Base-by-base conservation (phyloP, 2,888 invertebrate species). In the Diadegma fenestrale region DNA sequence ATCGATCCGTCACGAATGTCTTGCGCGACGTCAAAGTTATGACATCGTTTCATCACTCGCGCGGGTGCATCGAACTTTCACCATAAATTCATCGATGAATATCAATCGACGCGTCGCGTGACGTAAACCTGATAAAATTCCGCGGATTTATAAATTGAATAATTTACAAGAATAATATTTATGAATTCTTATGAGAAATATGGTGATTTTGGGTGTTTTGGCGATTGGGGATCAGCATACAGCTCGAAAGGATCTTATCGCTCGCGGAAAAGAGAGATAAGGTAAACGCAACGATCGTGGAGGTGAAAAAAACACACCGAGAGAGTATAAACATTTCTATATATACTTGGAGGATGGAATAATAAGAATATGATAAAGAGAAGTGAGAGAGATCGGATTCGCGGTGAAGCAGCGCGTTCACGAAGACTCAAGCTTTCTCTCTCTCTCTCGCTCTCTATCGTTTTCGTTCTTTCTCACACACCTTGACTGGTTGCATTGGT, bases 341-440 rank as follows among this genome's bases (percentile, higher is more conserved):
- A 58, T 58, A 19, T 51, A 45, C 22, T 37, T 58, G 58, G 45
- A 76, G n/a, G 43, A 54, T 61, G 69, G 76, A 84, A 80, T 77
- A 72, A 84, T 66, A 77, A 77, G 66, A 84, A 76, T 80, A 84
- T 80, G 80, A 84, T 84, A 84, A 77, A 84, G 84, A 80, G 84
- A 80, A 84, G 76, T 76, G 84, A 72, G 84, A 81, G 81, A 84
- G 80, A 84, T 84, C 84, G 69, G 73, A 81, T 84, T 84, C 84
- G 84, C 81, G 84, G 84, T 81, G 78, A 73, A 84, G 77, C 77
- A 72, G 77, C 80, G 54, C 81, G 77, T 63, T 61, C 66, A 22
- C 7, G 30, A 75, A 63, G 63, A 6, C 26, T 71, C 69, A 43
- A 64, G 43, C 43, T 81, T 41, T 81, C 61, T 80, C 51, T 43